Evolutionary conservation across 2,113 vertebrate species (phyloP).

Genomic region (Halichoerus grypus): DNA sequence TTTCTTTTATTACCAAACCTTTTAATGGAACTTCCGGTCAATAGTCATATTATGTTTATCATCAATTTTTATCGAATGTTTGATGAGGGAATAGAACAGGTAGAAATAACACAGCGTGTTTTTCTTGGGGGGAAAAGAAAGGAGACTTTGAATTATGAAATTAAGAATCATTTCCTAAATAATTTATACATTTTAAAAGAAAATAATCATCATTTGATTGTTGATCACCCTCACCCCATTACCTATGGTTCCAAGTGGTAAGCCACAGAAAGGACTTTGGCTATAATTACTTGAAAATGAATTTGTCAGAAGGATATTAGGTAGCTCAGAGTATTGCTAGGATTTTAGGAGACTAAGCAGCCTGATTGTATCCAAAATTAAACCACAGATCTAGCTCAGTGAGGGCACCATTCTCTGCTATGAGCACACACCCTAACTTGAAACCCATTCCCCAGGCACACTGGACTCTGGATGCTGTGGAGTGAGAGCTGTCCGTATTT

Average conservation of each 20-base stretch:
- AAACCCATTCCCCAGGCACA: not conserved
- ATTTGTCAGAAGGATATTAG: not conserved
- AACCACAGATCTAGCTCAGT: not conserved
- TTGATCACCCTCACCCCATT: not conserved
- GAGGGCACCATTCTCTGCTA: not conserved
- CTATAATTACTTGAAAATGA: not conserved
- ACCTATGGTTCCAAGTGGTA: not conserved
- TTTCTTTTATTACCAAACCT: not conserved
- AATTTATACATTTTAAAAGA: not conserved
- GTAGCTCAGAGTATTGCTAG: not conserved
- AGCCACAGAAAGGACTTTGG: not conserved
- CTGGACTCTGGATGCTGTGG: not conserved
- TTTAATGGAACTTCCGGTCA: not conserved
- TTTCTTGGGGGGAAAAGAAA: not conserved
- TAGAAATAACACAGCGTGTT: not conserved
- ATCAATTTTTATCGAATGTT: not conserved
- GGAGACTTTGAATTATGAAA: not conserved
- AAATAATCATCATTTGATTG: not conserved
- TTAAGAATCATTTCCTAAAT: not conserved
- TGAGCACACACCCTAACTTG: not conserved
- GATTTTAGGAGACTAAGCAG: not conserved
- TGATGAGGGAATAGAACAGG: not conserved
- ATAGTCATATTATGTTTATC: not conserved
- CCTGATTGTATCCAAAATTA: not conserved
- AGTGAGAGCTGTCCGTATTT: rapidly evolving